Evolutionary conservation across 2,888 invertebrate genomes (phyloP).

Genomic region (Hyposoter didymator): DNA sequence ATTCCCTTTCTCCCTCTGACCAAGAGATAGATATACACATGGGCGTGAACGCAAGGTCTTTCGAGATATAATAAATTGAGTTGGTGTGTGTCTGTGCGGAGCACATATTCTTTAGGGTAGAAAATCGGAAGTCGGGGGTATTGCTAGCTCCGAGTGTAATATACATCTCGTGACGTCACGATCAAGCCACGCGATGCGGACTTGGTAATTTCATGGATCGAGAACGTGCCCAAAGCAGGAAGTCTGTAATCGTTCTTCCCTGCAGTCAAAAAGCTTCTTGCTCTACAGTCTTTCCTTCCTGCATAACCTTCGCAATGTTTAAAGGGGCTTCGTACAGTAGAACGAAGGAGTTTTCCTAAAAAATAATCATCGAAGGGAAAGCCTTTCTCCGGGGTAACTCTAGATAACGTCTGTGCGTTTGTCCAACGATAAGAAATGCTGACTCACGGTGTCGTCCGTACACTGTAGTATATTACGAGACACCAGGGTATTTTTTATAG

Average conservation of each 20-base stretch:
- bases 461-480: neutral
- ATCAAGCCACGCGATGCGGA: conserved; percentile 62
- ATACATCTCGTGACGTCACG: conserved; percentile 64
- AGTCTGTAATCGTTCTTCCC: conserved; percentile 54
- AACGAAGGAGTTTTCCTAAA: neutral
- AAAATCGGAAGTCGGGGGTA: conserved; percentile 61
- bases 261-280: conserved; percentile 25
- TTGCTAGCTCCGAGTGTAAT: conserved; percentile 39
- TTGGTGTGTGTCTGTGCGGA: neutral
- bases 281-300: neutral
- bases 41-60: conserved; percentile 20
- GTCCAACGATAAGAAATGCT: neutral
- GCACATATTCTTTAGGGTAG: conserved; percentile 16
- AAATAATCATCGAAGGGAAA: neutral
- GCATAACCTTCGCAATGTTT: neutral
- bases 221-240: conserved; percentile 65
- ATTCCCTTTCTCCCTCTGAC: neutral
- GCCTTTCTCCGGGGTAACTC: neutral
- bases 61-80: conserved; percentile 5
- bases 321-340: neutral
- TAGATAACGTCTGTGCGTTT: neutral
- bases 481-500: neutral
- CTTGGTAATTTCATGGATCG: conserved; percentile 71
- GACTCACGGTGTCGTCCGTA: neutral
- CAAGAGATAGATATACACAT: conserved; percentile 21